phyloP scores from a whole-genome alignment of 2,797 vertebrate species.

The Hypotaenidia philippensis region DNA sequence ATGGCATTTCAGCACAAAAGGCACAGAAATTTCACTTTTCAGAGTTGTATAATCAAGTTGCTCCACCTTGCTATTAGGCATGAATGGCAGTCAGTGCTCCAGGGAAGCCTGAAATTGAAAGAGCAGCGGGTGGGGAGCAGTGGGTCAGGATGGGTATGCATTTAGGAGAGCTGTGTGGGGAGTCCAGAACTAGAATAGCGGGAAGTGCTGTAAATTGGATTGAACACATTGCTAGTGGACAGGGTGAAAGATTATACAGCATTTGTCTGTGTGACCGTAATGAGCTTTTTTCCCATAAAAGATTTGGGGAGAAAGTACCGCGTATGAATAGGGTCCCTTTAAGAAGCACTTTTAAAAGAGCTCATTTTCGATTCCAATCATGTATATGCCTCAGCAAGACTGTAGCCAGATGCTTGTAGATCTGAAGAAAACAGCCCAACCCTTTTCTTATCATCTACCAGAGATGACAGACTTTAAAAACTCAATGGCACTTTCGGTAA shows the following conservation, averaged over 20 bases:
- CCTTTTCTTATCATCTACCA: slow-evolving; percentile 71
- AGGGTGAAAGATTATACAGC: slow-evolving; percentile 71
- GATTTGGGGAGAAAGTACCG: slow-evolving; percentile 69
- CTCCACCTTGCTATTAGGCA: slow-evolving; percentile 67
- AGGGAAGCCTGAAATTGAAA: slow-evolving; percentile 66
- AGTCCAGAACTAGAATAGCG: slow-evolving; percentile 60
- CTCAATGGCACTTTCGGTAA: slow-evolving; percentile 71
- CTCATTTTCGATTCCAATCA: slow-evolving; percentile 71
- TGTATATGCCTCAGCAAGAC: slow-evolving; percentile 72
- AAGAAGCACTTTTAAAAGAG: slow-evolving; percentile 63
- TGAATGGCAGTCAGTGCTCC: slow-evolving; percentile 71
- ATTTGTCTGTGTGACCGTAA: slow-evolving; percentile 68
- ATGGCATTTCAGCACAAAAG: slow-evolving; percentile 33
- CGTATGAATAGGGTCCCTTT: slow-evolving; percentile 66
- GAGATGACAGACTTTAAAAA: slow-evolving; percentile 75
- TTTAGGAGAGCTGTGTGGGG: slow-evolving; percentile 66
- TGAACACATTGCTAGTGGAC: slow-evolving; percentile 50
- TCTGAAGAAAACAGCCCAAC: slow-evolving; percentile 67
- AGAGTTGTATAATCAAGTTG: slow-evolving; percentile 64
- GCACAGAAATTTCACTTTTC: slow-evolving; percentile 59
- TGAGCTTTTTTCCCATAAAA: slow-evolving; percentile 72
- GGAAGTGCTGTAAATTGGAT: slow-evolving; percentile 68
- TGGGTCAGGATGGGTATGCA: slow-evolving; percentile 55
- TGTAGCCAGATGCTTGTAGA: slow-evolving; percentile 64
- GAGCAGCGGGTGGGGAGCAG: slow-evolving; percentile 65